Conservation (phyloP, 1,140 invertebrate species). For the Drosophila lini region DNA sequence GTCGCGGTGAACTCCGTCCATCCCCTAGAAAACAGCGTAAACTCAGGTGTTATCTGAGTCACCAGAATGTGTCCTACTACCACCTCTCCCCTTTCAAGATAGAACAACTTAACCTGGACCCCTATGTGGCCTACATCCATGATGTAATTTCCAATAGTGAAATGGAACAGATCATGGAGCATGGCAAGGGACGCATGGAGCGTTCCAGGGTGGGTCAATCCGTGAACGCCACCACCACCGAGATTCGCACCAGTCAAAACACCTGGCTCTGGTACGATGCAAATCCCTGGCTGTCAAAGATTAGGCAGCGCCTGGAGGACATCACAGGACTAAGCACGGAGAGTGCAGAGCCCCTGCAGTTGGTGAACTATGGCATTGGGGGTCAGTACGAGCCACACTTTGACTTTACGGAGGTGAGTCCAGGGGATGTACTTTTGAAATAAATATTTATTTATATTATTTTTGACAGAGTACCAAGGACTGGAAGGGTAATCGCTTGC, state of each 20-base stretch:
- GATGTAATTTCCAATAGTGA: conserved; percentile 86
- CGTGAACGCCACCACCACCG: conserved; percentile 86
- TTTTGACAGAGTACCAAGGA: conserved; percentile 1
- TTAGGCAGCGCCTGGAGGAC: conserved; percentile 86
- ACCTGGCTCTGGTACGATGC: conserved; percentile 96
- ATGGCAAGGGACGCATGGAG: conserved; percentile 90
- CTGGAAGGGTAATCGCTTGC: conserved; percentile 84
- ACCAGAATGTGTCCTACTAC: conserved; percentile 89
- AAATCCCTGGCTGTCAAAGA: conserved; percentile 87
- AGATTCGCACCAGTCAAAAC: conserved; percentile 97
- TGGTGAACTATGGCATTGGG: conserved; percentile 90
- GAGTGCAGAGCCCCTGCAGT: conserved; percentile 89
- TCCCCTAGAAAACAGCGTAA: conserved; percentile 45
- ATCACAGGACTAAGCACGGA: conserved; percentile 93
- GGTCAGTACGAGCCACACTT: conserved; percentile 91
- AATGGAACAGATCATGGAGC: conserved; percentile 92
- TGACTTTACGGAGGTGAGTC: conserved; percentile 89
- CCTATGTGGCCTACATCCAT: conserved; percentile 94
- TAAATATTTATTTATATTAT: not conserved
- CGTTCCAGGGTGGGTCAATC: conserved; percentile 89
- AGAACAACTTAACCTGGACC: conserved; percentile 93
- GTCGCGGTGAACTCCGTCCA: conserved; percentile 89
- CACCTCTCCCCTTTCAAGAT: conserved; percentile 94
- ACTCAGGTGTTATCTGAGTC: conserved; percentile 90
- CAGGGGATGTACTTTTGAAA: not conserved